Evolutionary conservation across 2,113 vertebrate genomes (phyloP).

Genomic region (Enhydra lutris): DNA sequence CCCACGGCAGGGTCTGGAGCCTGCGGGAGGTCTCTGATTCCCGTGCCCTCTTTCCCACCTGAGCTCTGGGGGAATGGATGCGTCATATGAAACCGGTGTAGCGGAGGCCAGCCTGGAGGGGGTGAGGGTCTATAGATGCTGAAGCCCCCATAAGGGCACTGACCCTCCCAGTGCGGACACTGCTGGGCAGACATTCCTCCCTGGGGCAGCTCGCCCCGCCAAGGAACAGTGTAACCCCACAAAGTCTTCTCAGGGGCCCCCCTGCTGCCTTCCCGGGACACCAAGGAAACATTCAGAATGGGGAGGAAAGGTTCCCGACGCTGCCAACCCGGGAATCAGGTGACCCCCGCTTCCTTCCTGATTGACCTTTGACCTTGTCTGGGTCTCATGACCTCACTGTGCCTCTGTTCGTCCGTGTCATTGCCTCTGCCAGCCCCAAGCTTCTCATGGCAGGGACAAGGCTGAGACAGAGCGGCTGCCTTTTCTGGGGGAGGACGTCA

Average conservation of each 20-base stretch:
- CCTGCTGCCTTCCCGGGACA: not conserved
- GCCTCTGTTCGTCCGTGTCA: not conserved
- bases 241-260: not conserved
- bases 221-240: not conserved
- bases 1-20: not conserved
- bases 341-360: not conserved
- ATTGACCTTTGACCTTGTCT: not conserved
- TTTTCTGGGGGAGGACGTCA: fast-evolving
- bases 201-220: not conserved
- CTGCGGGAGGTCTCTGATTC: not conserved
- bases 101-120: not conserved
- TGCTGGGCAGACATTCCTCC: not conserved
- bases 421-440: not conserved
- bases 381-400: not conserved
- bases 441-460: not conserved
- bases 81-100: fast-evolving
- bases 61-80: fast-evolving
- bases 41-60: not conserved
- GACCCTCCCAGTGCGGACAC: fast-evolving
- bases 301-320: not conserved
- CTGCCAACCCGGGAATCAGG: not conserved
- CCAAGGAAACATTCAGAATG: not conserved
- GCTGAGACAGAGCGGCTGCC: not conserved
- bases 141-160: not conserved
- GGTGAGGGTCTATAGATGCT: fast-evolving